phyloP scores from a whole-genome alignment of 2,113 vertebrate species.

The Peromyscus leucopus region DNA sequence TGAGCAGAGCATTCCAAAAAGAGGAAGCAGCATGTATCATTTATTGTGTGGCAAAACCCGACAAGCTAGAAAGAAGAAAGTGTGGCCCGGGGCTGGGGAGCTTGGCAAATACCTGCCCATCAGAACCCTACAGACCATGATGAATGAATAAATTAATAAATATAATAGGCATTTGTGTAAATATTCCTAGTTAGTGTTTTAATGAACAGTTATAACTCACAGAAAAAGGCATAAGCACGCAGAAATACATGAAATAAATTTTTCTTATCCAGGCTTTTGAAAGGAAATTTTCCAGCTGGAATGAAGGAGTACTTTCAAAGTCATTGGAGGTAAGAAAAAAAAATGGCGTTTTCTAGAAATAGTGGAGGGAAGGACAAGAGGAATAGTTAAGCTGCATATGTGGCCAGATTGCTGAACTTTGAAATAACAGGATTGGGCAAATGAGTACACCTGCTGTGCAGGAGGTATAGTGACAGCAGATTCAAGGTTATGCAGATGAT shows the following conservation, averaged over 20 bases:
- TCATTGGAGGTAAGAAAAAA: conserved; percentile 38
- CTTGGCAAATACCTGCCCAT: background rate
- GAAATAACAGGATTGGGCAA: background rate
- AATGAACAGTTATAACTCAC: conserved; percentile 5
- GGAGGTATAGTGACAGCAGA: background rate
- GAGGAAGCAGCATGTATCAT: background rate
- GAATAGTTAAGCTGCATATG: conserved; percentile 29
- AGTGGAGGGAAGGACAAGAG: conserved; percentile 24
- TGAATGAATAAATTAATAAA: background rate
- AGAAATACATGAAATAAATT: background rate
- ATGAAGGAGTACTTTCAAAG: conserved; percentile 48
- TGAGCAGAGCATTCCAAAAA: background rate
- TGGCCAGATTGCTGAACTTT: conserved; percentile 42
- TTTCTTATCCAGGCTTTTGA: conserved; percentile 30
- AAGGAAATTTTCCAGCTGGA: conserved; percentile 64
- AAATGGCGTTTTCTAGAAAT: conserved; percentile 61
- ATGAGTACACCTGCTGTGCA: background rate
- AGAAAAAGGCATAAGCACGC: background rate
- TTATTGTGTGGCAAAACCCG: background rate
- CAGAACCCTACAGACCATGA: background rate
- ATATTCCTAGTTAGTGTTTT: background rate
- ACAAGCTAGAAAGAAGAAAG: background rate
- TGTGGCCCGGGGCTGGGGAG: background rate
- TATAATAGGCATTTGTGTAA: background rate
- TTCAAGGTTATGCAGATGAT: background rate